These are phyloP conservation scores for Calliphora vicina DNA, from an alignment of 1,140 invertebrate species.

Conservation along the genomic window DNA sequence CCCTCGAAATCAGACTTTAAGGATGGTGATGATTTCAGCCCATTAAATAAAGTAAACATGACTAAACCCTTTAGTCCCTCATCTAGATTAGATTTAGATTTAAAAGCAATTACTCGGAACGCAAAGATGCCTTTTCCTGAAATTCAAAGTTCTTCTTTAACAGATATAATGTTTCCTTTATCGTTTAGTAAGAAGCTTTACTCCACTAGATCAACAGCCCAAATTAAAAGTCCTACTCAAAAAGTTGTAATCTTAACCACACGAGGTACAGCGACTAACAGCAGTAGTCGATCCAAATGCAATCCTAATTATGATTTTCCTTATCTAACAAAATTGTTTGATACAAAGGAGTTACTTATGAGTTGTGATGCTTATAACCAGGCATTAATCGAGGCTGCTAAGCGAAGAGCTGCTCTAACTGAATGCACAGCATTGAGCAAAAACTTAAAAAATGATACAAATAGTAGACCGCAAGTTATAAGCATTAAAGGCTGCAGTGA, in stretches of 20 bases:
- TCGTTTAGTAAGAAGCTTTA: not conserved
- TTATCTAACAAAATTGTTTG: not conserved
- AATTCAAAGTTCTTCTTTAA: not conserved
- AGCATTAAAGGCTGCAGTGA: not conserved
- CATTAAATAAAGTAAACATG: too few species aligned
- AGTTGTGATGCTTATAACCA: conserved; percentile 35
- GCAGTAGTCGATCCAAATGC: not conserved
- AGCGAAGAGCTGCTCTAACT: not conserved
- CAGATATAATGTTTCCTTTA: not conserved
- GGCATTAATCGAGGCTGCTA: conserved; percentile 33
- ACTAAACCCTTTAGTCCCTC: too few species aligned
- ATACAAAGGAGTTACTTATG: not conserved
- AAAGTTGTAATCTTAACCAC: not conserved
- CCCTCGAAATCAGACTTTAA: too few species aligned
- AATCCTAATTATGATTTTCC: not conserved
- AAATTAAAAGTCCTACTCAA: not conserved
- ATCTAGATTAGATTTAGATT: too few species aligned
- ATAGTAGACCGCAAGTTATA: not conserved
- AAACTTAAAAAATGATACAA: not conserved
- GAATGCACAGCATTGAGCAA: not conserved
- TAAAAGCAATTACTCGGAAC: not conserved
- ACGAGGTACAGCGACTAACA: not conserved
- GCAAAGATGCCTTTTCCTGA: not conserved
- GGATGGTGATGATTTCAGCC: too few species aligned
- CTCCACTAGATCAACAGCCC: not conserved